Evolutionary conservation across 92 coral and sea anemone species (phyloP), one percentile per base, ranked within the genome.

Genomic region (Bergia puertoricense): DNA sequence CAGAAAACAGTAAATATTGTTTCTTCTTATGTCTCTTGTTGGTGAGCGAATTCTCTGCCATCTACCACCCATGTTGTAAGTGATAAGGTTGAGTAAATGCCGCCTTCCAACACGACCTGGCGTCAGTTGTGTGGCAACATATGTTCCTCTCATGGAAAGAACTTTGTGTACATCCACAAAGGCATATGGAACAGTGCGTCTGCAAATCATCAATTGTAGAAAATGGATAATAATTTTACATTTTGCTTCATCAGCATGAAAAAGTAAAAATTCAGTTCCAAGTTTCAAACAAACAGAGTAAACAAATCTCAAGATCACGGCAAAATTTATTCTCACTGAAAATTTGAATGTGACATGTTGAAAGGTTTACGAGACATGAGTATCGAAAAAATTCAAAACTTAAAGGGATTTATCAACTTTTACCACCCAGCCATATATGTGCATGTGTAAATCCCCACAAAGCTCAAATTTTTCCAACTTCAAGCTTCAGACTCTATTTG

Each of bases 61-160:
- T 8, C 65, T 80, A 42, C 94, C 99, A 23, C 99, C 99, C 74
- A 91, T 97, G 86, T 97, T 92, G 79, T 92, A 96, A 0, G 99
- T 97, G 86, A 97, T 94, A 37, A 92, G 86, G 15, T 95, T 90
- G 79, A 94, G 89, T 2, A 97, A 93, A 74, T 96, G 98, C 41
- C 99, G 88, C 57, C 94, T 89, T 0, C 99, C 99, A 1, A 97
- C 99, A 11, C 98, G 99, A 3, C 99, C 99, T n/a, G 95, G 96
- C 0, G 99, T 97, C 40, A 97, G 88, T 78, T 97, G 99, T 1
- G 99, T 97, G 23, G 99, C 99, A 45, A 96, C 73, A 72, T 97
- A 97, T 18, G 94, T 94, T 37, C 95, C 96, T 22, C 96, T 91
- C 88, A 94, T 81, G 8, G 93, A 89, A 44, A 86, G 67, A 22